phyloP scores from a whole-genome alignment of 2,888 invertebrate genomes.

The Rhabditoides inermis region DNA sequence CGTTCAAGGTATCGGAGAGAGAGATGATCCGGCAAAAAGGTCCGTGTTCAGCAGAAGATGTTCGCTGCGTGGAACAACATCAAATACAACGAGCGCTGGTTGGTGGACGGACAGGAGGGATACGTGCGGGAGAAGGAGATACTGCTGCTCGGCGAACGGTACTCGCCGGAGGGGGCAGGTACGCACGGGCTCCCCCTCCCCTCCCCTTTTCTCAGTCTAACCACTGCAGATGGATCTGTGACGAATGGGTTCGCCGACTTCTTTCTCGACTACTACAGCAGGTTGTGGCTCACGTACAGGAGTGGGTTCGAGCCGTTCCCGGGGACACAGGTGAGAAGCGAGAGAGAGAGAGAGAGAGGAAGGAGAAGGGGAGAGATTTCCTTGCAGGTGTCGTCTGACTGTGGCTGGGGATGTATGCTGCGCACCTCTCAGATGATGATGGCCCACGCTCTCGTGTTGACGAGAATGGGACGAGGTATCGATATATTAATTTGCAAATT shows the following conservation, averaged over 20 bases:
- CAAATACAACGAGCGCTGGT: constrained; percentile 16
- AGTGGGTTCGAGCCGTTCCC: constrained; percentile 41
- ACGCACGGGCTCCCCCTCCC: background rate
- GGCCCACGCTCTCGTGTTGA: constrained; percentile 74
- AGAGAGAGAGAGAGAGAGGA: no score
- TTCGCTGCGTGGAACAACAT: no score
- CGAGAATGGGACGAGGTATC: constrained; percentile 75
- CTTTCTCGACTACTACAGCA: constrained; percentile 28
- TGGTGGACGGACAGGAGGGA: constrained; percentile 19
- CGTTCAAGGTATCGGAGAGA: no score
- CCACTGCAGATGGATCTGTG: constrained; percentile 4
- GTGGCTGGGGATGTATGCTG: constrained; percentile 86
- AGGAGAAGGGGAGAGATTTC: no score
- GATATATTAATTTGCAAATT: no score
- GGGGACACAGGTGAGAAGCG: constrained; percentile 17
- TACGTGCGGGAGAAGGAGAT: constrained; percentile 19
- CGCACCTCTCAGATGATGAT: constrained; percentile 85
- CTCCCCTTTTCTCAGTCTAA: background rate
- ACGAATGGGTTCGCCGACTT: constrained; percentile 21
- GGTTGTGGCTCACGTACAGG: constrained; percentile 67
- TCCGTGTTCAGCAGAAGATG: no score
- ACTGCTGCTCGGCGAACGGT: constrained; percentile 16
- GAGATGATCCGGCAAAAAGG: no score
- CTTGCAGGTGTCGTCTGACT: constrained; percentile 72
- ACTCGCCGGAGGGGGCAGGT: constrained; percentile 13